phyloP scores from a whole-genome alignment of 2,888 invertebrate genomes.

The Nebria salina region DNA sequence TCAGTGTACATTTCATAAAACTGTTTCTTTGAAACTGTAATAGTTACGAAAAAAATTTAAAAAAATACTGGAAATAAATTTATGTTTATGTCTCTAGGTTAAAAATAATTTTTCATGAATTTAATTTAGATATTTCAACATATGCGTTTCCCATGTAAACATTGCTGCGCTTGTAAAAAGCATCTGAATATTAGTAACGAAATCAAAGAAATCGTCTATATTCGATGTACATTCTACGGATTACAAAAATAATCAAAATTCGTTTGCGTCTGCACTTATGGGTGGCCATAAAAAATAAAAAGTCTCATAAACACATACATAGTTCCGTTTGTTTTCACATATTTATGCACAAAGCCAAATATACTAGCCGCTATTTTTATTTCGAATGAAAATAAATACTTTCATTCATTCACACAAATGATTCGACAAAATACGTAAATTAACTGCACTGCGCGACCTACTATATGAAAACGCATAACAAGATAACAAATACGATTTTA shows the following conservation, averaged over 20 bases:
- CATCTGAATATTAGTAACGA: neutral
- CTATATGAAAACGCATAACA: neutral
- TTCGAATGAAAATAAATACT: neutral
- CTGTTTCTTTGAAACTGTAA: neutral
- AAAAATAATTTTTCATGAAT: neutral
- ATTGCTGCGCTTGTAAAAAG: neutral
- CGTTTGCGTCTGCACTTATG: neutral
- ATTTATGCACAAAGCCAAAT: neutral
- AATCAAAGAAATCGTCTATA: neutral
- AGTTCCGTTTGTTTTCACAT: neutral
- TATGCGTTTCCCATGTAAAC: slow-evolving; percentile 5
- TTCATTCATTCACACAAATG: neutral
- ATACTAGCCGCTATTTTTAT: neutral
- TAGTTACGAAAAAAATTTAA: neutral
- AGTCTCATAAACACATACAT: neutral
- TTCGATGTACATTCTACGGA: neutral
- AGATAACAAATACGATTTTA: neutral
- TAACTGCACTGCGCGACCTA: neutral
- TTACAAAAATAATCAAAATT: slow-evolving; percentile 1
- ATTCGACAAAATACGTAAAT: neutral
- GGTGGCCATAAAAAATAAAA: neutral
- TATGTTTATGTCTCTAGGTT: neutral
- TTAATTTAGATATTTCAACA: slow-evolving; percentile 9
- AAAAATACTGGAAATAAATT: neutral
- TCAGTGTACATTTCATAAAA: neutral